Base-by-base conservation (phyloP, 2,113 vertebrate species). In the Campylorhamphus procurvoides region DNA sequence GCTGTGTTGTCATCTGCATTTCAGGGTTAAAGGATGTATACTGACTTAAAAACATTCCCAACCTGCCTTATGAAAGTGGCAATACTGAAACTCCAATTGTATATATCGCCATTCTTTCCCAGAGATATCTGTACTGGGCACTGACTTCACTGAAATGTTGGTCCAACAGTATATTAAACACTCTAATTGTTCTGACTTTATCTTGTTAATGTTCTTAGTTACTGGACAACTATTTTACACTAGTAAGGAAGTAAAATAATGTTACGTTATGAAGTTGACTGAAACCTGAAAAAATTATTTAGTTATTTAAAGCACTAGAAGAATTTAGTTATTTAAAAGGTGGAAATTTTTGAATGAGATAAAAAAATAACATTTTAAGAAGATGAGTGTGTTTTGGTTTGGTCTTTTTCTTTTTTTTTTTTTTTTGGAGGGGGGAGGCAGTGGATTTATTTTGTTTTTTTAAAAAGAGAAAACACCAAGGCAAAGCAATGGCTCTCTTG, bases 351-450 rank as follows among this genome's bases (percentile, higher is more conserved):
- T 64, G 6, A 69, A 50, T 42, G 11, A 62, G 11, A 62, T 33
- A 5, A 56, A 74, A 55, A 60, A 73, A 31, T 19, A 75, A 44
- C 10, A 9, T 44, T 62, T 56, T 88, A 56, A 39, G 31, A 52
- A 31, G 4, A 31, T 3, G 1, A 62, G 2, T 2, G 5, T 46
- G 10, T 4, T 39, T 46, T 71, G 24, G 6, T 64, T 44, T 60
- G 8, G 18, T 12, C 6, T 12, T 18, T 33, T 10, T 25, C 44
- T 56, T 10, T 49, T 17, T 7, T 12, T 18, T 33, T 16, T 31
- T 52, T 56, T 8, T 49, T 3, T 1, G 12, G 5, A 2, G 17
- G 3, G 1, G 4, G n/a, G 10, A 37, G 37, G 37, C 37, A 37
- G 37, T 7, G 37, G 37, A 37, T 37, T 37, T 37, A 37, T 37